Evolutionary conservation across 2,113 vertebrate species (phyloP), one percentile per base, ranked within the genome.

Genomic region (Amphiprion ocellaris): DNA sequence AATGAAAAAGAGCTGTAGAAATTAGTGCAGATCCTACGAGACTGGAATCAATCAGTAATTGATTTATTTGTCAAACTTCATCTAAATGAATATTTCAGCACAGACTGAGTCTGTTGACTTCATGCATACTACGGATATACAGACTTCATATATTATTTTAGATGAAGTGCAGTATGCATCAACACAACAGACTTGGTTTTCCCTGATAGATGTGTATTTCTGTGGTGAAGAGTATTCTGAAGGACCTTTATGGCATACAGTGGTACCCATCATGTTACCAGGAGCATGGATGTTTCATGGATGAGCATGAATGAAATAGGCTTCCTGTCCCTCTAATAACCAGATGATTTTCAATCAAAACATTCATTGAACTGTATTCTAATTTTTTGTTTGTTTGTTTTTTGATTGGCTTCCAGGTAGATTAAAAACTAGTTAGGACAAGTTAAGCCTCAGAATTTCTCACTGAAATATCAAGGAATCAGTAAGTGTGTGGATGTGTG

Each of bases 261-360:
- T 7, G 3, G n/a, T 10, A 28, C 46, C 55, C 65, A 12, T 26
- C 21, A 69, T 52, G 50, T 15, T 30, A 47, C 24, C 21, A 49
- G 44, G 28, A 37, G 46, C 46, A 49, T 28, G 37, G 65, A 63
- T 44, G 23, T 65, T 74, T 46, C 11, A 46, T 59, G 21, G 17
- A 21, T 21, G 21, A 21, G 21, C 21, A 21, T 21, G 21, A 21
- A 21, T 21, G 21, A 21, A 21, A 21, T 21, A 21, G 68, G 41
- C 74, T 30, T 47, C 41, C 16, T 28, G 21, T 73, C 65, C 71
- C 53, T 73, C 49, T 24, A 52, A 82, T 84, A 82, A 56, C 9
- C 61, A 82, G 26, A 78, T 81, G 73, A 74, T 26, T 28, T 53
- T 7, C 54, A 76, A 83, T 56, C 58, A 66, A 24, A 74, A 33